Evolutionary conservation across 2,888 invertebrate genomes (phyloP).

Genomic region (Torymus tubicola): DNA sequence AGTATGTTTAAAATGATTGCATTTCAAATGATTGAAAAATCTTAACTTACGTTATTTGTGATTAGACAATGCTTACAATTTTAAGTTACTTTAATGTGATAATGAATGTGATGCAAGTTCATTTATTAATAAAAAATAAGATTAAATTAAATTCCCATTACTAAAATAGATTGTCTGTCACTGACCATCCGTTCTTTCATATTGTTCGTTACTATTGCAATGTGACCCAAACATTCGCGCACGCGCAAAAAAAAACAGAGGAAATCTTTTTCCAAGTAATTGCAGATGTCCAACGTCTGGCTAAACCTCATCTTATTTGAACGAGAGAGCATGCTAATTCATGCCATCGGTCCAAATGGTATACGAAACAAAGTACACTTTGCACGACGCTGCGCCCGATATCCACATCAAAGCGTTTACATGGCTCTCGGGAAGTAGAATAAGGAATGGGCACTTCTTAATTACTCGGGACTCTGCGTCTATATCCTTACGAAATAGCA

Average conservation of each 20-base stretch:
- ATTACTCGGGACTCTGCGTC: constrained; percentile 24
- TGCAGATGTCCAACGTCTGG: constrained; percentile 51
- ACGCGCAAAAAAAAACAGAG: background rate
- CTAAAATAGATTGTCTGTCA: background rate
- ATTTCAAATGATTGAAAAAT: no score
- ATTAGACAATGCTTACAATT: background rate
- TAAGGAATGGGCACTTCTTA: constrained; percentile 41
- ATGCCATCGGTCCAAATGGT: constrained; percentile 27
- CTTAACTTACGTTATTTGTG: no score
- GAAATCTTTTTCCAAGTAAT: constrained; percentile 49
- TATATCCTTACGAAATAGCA: constrained; percentile 15
- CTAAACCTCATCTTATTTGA: constrained; percentile 41
- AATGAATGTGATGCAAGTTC: background rate
- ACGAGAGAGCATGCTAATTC: constrained; percentile 25
- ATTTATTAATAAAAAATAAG: background rate
- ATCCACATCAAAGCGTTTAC: constrained; percentile 38
- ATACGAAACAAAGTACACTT: constrained; percentile 38
- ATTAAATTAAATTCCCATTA: background rate
- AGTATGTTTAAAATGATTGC: no score
- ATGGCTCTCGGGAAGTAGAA: constrained; percentile 21
- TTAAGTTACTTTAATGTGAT: background rate
- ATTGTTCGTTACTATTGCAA: no score
- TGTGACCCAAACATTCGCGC: no score
- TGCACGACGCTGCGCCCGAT: constrained; percentile 45
- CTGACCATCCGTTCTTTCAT: no score